Evolutionary conservation across 2,888 invertebrate genomes (phyloP).

Genomic region (Pachymerium ferrugineum): DNA sequence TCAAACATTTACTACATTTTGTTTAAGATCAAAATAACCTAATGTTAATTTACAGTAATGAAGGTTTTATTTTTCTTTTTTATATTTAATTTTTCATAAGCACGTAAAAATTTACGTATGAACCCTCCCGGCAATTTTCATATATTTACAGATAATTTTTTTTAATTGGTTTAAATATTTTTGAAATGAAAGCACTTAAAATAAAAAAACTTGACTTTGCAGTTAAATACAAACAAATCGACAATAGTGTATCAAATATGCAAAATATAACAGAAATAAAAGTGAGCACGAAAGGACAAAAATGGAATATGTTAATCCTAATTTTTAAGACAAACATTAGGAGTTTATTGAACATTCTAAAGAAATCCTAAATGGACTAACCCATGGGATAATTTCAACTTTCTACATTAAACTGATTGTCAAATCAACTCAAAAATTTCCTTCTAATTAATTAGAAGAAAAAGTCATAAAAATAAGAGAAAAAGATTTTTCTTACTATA

Average conservation of each 20-base stretch:
- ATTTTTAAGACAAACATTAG: background rate
- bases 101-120: background rate
- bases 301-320: too few species aligned
- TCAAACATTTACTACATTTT: background rate
- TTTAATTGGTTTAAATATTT: too few species aligned
- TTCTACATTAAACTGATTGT: background rate
- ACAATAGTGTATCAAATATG: too few species aligned
- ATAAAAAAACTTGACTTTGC: too few species aligned
- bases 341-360: background rate
- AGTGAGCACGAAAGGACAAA: too few species aligned
- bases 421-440: background rate
- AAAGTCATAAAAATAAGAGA: background rate
- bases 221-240: too few species aligned
- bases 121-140: background rate
- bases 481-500: background rate
- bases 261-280: too few species aligned
- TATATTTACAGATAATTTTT: background rate
- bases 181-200: too few species aligned
- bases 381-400: background rate
- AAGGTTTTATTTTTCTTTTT: background rate
- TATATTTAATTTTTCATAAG: background rate
- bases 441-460: background rate
- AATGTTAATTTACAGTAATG: background rate
- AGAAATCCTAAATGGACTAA: background rate
- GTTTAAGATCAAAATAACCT: background rate